A percentile compares a stretch with the other conserved stretches of the same genome.
Conservation (phyloP, 2,888 invertebrate species). For the Keiferia lycopersicella region DNA sequence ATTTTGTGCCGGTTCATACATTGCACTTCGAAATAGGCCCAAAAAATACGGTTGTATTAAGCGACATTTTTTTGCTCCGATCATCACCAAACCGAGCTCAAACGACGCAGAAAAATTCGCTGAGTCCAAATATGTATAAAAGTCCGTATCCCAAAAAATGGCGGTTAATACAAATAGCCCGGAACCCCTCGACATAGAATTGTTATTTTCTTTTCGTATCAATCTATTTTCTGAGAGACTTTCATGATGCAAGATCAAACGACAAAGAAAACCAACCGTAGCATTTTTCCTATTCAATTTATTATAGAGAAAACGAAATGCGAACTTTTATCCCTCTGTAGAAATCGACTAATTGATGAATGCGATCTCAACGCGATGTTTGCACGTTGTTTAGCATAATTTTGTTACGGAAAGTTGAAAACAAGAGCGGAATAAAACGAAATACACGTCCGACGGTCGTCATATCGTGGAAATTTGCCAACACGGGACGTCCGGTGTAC, state of each 20-base stretch:
- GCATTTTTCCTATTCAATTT: background rate
- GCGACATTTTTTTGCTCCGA: too few species aligned
- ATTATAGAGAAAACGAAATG: background rate
- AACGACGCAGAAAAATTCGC: too few species aligned
- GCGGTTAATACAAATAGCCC: too few species aligned
- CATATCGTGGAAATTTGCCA: slow-evolving; percentile 62
- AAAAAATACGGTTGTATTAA: too few species aligned
- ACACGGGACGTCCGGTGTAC: slow-evolving; percentile 59
- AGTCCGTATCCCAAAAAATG: too few species aligned
- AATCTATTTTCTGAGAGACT: slow-evolving; percentile 5
- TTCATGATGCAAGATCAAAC: slow-evolving; percentile 4
- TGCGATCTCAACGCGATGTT: slow-evolving; percentile 28
- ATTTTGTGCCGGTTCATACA: too few species aligned
- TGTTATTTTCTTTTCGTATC: background rate
- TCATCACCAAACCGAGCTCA: too few species aligned
- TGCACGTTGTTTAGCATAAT: slow-evolving; percentile 36
- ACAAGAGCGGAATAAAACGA: slow-evolving; percentile 43
- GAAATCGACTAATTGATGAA: slow-evolving; percentile 20
- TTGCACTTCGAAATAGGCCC: too few species aligned
- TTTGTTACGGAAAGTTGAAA: slow-evolving; percentile 37
- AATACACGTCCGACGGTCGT: slow-evolving; percentile 49
- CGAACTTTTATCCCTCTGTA: slow-evolving; percentile 10
- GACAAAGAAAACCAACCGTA: slow-evolving; percentile 3
- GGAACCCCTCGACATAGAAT: too few species aligned
- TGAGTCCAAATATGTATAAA: too few species aligned